Conservation (phyloP, 2,888 invertebrate genomes). For the Callyntrura guangdongensis region DNA sequence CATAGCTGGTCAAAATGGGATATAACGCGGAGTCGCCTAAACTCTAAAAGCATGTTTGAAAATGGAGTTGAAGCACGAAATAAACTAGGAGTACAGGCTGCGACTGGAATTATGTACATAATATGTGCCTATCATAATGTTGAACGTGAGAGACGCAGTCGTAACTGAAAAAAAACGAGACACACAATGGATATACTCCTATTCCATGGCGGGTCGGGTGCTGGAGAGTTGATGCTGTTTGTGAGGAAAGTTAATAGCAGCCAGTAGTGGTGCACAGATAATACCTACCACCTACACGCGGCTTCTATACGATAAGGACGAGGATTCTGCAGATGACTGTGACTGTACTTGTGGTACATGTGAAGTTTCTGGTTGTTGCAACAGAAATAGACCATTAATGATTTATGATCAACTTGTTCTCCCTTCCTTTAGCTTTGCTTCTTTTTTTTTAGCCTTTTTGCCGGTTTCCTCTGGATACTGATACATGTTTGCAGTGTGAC, state of each 20-base stretch:
- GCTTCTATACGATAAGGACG: background rate
- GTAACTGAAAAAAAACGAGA: background rate
- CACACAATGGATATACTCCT: background rate
- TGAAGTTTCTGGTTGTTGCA: background rate
- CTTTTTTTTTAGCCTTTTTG: background rate
- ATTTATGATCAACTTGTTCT: constrained; percentile 72
- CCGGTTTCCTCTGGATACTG: background rate
- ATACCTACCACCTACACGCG: no score
- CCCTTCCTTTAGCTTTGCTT: constrained; percentile 43
- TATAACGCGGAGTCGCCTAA: background rate
- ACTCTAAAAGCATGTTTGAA: constrained; percentile 15
- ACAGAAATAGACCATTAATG: constrained; percentile 70
- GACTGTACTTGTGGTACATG: background rate
- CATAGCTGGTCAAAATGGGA: constrained; percentile 1
- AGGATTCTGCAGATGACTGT: constrained; percentile 12
- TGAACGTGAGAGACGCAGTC: background rate
- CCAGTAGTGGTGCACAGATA: background rate
- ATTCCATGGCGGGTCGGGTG: no score
- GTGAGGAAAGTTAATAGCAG: constrained; percentile 6
- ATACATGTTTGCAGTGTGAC: constrained; percentile 28
- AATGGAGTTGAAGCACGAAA: constrained; percentile 22
- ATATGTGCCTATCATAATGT: background rate
- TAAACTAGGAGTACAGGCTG: background rate
- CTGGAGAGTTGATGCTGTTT: background rate
- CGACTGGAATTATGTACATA: background rate